Base-by-base conservation (phyloP, 1,140 invertebrate genomes). In the Pseudachorutes palmiensis region DNA sequence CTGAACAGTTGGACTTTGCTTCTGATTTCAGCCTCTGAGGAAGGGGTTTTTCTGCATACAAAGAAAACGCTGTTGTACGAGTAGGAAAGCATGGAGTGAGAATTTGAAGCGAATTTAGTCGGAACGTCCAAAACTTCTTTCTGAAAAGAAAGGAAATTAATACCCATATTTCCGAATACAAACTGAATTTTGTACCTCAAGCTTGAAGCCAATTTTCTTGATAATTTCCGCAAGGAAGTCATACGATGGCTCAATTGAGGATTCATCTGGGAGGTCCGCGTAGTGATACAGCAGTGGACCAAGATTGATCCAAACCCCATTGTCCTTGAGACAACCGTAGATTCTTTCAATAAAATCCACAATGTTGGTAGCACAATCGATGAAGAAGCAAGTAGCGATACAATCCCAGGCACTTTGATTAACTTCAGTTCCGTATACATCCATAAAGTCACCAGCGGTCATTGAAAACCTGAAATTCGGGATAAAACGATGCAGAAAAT, bases 361-460 rank as follows among this genome's bases (percentile, higher is more conserved):
- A 2, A 98, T 88, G 78, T 98, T 98, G 63, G 91, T 89, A 19
- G 95, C 95, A 76, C 97, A 99, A 77, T 99, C 97, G 66, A 99
- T 92, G 77, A 99, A 99, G 79, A 99, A 99, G 74, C 95, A 97
- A 0, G 96, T 95, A 0, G 90, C 90, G 1, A 99, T 86, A 77
- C 92, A 96, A 76, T 97, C 87, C 89, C 93, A 98, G 1, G 69
- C 33, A 24, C 24, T 36, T 31, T 64, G 9, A 36, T 86, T 80
- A 70, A 90, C 84, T 1, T 82, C 77, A 33, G 85, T 84, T 58
- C 82, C 87, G 76, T 92, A 92, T 24, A 92, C 86, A 85, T 89
- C 76, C 2, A 73, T 74, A 69, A 77, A 74, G 49, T 71, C 61
- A n/a, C 94, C 97, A 58, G 95, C 96, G 12, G 90, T 89, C 90